A percentile compares a stretch with the other conserved stretches of the same genome.
These are phyloP conservation scores for Colossoma macropomum DNA, from an alignment of 2,113 vertebrate genomes.

Conservation along the genomic window DNA sequence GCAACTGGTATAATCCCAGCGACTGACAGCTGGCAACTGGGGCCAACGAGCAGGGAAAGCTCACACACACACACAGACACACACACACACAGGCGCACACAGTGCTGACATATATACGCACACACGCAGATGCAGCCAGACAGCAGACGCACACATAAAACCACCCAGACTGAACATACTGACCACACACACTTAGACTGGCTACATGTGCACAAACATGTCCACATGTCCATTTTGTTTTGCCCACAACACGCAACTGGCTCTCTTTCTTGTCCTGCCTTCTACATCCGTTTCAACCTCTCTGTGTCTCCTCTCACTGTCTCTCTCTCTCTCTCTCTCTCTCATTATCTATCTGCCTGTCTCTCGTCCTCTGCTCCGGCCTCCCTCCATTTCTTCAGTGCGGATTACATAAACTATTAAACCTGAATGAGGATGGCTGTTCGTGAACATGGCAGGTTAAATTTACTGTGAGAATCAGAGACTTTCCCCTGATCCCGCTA, in stretches of 20 bases:
- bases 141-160: constrained; percentile 22
- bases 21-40: constrained; percentile 40
- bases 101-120: neutral
- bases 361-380: neutral
- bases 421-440: constrained; percentile 45
- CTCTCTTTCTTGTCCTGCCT: neutral
- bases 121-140: neutral
- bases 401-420: constrained; percentile 57
- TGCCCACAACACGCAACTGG: neutral
- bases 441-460: constrained; percentile 57
- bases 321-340: neutral
- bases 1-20: constrained; percentile 37
- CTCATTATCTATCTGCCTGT: neutral
- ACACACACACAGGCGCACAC: neutral
- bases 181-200: constrained; percentile 15
- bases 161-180: neutral
- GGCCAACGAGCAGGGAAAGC: constrained; percentile 22
- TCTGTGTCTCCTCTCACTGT: neutral
- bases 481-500: constrained; percentile 30
- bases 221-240: neutral
- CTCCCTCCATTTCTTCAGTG: neutral
- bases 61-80: constrained; percentile 16
- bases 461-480: constrained; percentile 57
- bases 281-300: neutral
- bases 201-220: constrained; percentile 38